Conservation (phyloP, 2,113 vertebrate genomes). For the Psammodynastes pulverulentus region DNA sequence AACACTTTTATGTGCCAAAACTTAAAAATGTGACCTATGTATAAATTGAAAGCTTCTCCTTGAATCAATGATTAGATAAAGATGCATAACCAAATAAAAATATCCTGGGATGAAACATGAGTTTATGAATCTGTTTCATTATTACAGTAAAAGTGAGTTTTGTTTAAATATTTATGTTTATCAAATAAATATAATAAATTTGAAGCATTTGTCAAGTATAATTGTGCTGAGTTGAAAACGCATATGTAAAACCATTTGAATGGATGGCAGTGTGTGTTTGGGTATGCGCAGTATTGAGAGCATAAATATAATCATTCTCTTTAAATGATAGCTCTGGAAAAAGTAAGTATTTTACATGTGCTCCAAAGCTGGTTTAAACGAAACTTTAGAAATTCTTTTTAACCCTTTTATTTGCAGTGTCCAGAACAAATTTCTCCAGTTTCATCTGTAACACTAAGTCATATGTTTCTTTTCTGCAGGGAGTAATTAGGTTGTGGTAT, state of each 20-base stretch:
- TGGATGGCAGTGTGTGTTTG: neutral
- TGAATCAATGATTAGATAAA: conserved; percentile 55
- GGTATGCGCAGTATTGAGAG: neutral
- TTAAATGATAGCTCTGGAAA: conserved; percentile 48
- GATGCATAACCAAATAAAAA: conserved; percentile 76
- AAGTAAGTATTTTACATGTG: conserved; percentile 18
- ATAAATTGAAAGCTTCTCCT: conserved; percentile 69
- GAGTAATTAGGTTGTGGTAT: neutral
- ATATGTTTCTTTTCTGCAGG: neutral
- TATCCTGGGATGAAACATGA: conserved; percentile 59
- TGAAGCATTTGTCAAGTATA: conserved; percentile 42
- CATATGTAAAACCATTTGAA: conserved; percentile 45
- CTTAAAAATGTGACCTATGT: conserved; percentile 57
- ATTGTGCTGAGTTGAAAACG: conserved; percentile 46
- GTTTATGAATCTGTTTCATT: conserved; percentile 58
- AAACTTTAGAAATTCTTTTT: neutral
- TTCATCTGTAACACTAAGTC: neutral
- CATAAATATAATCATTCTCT: conserved; percentile 37
- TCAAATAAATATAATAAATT: conserved; percentile 52
- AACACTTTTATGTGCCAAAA: conserved; percentile 63
- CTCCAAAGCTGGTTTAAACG: conserved; percentile 42
- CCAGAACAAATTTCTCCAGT: neutral
- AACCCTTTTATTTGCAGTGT: neutral
- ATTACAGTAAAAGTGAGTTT: conserved; percentile 52
- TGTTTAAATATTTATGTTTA: conserved; percentile 54